Evolutionary conservation across 2,797 vertebrate genomes (phyloP).

Genomic region (Sylvilagus floridanus): DNA sequence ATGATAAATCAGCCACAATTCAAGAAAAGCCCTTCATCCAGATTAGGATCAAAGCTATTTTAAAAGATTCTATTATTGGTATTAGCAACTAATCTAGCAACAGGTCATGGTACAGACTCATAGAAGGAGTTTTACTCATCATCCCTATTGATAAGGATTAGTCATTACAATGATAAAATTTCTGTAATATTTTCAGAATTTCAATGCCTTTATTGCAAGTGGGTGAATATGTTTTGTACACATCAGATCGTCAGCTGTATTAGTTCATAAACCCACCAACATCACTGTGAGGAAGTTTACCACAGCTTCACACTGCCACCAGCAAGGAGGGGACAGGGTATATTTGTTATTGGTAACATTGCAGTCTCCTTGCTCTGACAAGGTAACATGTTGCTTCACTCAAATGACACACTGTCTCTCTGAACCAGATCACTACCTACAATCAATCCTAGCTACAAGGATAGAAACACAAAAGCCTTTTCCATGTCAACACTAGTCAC

Average conservation of each 20-base stretch:
- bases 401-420: background rate
- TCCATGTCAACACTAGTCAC: background rate
- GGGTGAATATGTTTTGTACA: background rate
- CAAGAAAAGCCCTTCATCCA: background rate
- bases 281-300: background rate
- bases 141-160: background rate
- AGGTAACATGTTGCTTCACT: background rate
- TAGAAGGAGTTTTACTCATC: background rate
- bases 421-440: background rate
- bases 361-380: conserved; percentile 15
- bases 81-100: conserved; percentile 11
- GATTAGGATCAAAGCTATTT: conserved; percentile 35
- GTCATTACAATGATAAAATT: background rate
- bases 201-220: background rate
- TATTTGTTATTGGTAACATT: background rate
- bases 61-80: background rate
- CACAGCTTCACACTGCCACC: background rate
- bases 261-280: background rate
- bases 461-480: background rate
- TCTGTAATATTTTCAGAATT: background rate
- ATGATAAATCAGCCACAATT: conserved; percentile 30
- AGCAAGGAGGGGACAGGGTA: background rate
- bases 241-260: background rate
- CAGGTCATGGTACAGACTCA: background rate
- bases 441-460: background rate